Evolutionary conservation across 2,797 vertebrate genomes (phyloP).

Genomic region (Sebastes itinus): DNA sequence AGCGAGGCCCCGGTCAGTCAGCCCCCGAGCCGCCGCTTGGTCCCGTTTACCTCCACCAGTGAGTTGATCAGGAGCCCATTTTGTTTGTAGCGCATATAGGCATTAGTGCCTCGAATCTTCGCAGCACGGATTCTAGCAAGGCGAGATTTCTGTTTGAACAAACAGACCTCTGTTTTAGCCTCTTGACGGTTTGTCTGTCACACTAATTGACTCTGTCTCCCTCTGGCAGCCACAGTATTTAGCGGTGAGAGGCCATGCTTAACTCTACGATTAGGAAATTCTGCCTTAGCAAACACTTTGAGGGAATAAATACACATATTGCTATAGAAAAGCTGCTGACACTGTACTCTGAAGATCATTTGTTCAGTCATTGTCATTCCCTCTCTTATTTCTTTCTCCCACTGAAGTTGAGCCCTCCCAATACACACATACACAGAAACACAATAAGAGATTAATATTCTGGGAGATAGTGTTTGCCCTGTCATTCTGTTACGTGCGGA

Average conservation of each 20-base stretch:
- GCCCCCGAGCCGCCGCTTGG: conserved; percentile 66
- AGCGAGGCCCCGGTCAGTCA: conserved; percentile 71
- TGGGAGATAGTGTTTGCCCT: conserved; percentile 68
- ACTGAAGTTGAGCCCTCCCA: conserved; percentile 55
- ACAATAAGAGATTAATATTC: conserved; percentile 74
- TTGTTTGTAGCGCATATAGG: conserved; percentile 98
- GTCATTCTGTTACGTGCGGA: conserved; percentile 70
- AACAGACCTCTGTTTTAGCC: conserved; percentile 83
- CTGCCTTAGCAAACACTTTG: conserved; percentile 70
- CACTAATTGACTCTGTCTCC: conserved; percentile 72
- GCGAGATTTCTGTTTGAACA: conserved; percentile 94
- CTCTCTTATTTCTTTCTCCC: conserved; percentile 42
- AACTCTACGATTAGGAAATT: conserved; percentile 65
- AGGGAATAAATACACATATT: conserved; percentile 64
- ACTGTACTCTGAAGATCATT: conserved; percentile 69
- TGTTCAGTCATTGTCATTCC: conserved; percentile 69
- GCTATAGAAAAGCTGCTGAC: conserved; percentile 74
- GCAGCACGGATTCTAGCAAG: conserved; percentile 93
- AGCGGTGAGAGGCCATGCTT: conserved; percentile 50
- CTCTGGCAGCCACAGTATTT: conserved; percentile 64
- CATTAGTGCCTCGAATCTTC: conserved; percentile 96
- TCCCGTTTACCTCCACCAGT: conserved; percentile 87
- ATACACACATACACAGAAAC: conserved; percentile 57
- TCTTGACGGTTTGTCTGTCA: conserved; percentile 61
- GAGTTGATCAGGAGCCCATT: conserved; percentile 92